Percentiles rank a stretch among this genome's conserved stretches.
These are phyloP conservation scores for Ficedula albicollis DNA, from an alignment of 2,797 vertebrate species.

Conservation along the genomic window DNA sequence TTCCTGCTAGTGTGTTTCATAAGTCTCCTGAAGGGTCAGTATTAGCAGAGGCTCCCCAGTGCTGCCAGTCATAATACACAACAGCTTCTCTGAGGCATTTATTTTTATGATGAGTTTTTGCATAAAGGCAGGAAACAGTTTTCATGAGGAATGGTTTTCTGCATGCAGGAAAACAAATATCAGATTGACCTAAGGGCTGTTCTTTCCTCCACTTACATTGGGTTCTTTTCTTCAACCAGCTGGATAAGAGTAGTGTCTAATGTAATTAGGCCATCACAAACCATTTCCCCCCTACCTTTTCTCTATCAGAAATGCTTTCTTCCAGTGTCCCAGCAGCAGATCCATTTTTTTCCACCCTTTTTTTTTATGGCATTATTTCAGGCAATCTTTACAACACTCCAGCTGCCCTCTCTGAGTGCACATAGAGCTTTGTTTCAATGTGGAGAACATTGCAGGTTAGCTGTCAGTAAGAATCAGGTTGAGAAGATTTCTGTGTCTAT, in stretches of 20 bases:
- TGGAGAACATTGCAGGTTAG: not conserved
- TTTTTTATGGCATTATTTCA: not conserved
- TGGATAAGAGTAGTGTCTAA: not conserved
- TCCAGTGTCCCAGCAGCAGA: not conserved
- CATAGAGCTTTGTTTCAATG: not conserved
- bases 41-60: not conserved
- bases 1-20: not conserved
- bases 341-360: not conserved
- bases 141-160: not conserved
- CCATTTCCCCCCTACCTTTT: not conserved
- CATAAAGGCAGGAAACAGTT: not conserved
- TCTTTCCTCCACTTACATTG: not conserved
- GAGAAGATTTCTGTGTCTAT: not conserved
- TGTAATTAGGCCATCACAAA: not conserved
- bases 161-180: not conserved
- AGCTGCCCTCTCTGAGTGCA: not conserved
- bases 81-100: not conserved
- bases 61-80: not conserved
- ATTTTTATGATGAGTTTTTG: not conserved
- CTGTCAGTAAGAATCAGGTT: not conserved
- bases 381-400: not conserved
- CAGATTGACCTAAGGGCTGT: not conserved
- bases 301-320: not conserved
- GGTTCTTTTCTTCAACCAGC: not conserved
- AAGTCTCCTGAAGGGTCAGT: not conserved